Evolutionary conservation across 2,113 vertebrate species (phyloP).

Genomic region (Gymnorhina tibicen): DNA sequence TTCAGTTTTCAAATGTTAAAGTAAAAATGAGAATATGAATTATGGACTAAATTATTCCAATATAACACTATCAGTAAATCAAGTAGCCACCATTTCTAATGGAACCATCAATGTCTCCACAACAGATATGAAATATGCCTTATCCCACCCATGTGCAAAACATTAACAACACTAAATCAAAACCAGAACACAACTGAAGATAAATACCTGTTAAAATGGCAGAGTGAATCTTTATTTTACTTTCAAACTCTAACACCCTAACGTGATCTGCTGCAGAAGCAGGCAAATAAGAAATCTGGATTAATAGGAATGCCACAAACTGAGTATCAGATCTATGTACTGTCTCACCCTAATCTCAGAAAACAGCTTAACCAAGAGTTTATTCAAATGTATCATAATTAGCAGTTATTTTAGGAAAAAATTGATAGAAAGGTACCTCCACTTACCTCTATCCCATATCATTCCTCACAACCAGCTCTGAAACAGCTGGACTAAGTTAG

Average conservation of each 20-base stretch:
- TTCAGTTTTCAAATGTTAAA: neutral
- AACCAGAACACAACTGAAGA: neutral
- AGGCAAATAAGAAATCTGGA: neutral
- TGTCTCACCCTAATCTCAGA: neutral
- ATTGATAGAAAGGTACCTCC: neutral
- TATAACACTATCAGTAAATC: neutral
- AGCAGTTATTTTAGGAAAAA: neutral
- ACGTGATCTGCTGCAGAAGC: neutral
- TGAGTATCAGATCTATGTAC: neutral
- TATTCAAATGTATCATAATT: neutral
- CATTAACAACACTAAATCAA: neutral
- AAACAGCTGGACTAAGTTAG: neutral
- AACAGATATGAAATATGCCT: neutral
- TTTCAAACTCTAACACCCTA: neutral
- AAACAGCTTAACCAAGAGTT: neutral
- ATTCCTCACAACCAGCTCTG: neutral
- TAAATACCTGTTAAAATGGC: neutral
- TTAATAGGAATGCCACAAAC: neutral
- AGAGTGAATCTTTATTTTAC: neutral
- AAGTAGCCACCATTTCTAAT: neutral
- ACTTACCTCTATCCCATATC: neutral
- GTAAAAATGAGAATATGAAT: conserved; percentile 15
- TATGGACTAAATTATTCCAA: neutral
- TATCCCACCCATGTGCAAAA: neutral
- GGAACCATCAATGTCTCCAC: neutral